Evolutionary conservation across 2,113 vertebrate species (phyloP).

Genomic region (Tragelaphus strepsiceros): DNA sequence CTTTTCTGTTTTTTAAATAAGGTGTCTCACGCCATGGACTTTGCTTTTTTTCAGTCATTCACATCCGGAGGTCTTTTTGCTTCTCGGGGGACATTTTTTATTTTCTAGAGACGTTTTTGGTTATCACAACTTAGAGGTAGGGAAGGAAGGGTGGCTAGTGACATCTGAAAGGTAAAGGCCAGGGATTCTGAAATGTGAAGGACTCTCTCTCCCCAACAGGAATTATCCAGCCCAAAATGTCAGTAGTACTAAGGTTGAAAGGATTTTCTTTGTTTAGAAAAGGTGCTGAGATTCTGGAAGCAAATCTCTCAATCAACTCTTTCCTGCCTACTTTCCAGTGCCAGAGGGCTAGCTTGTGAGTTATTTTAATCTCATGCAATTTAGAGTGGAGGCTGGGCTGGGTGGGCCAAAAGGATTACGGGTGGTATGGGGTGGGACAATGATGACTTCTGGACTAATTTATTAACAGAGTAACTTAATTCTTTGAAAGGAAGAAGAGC

Average conservation of each 20-base stretch:
- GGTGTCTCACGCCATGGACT: not conserved
- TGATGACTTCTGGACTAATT: not conserved
- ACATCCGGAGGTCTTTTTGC: not conserved
- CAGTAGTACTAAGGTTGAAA: not conserved
- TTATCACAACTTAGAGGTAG: not conserved
- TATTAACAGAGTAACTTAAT: constrained; percentile 40
- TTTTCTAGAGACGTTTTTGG: not conserved
- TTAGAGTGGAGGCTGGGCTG: not conserved
- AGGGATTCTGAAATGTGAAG: not conserved
- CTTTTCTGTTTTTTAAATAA: not conserved
- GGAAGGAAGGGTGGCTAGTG: not conserved
- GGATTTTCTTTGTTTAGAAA: not conserved
- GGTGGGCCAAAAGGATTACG: not conserved
- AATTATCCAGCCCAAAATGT: not conserved
- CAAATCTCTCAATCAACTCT: not conserved
- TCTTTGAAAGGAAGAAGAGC: constrained; percentile 27
- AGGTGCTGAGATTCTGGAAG: not conserved
- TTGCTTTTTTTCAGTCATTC: not conserved
- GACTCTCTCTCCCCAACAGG: not conserved
- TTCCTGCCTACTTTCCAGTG: not conserved
- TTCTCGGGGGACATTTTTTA: not conserved
- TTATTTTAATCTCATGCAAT: not conserved
- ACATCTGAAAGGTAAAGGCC: not conserved
- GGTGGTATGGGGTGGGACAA: not conserved
- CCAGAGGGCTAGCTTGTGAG: not conserved